Percentiles rank a stretch among this genome's conserved stretches.
These are phyloP conservation scores for Campylomormyrus numenius DNA, from an alignment of 2,113 vertebrate species.

Conservation along the genomic window DNA sequence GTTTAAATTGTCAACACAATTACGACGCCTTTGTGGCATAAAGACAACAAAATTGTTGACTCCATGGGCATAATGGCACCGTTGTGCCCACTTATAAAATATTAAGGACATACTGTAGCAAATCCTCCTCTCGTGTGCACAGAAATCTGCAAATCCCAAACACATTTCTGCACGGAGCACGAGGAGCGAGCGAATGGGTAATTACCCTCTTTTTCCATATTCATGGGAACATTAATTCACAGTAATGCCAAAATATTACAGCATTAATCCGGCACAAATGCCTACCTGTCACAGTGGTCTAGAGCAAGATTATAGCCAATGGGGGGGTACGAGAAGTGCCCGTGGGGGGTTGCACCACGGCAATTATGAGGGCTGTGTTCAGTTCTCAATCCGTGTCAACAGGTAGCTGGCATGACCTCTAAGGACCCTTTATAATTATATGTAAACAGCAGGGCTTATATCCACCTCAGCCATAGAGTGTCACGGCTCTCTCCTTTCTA, in stretches of 20 bases:
- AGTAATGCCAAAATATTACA: slow-evolving; percentile 66
- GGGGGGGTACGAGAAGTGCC: neutral
- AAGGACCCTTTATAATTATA: neutral
- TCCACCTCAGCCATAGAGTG: neutral
- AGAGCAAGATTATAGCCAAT: slow-evolving; percentile 32
- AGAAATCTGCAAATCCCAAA: slow-evolving; percentile 46
- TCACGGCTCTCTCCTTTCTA: neutral
- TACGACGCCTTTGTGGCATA: slow-evolving; percentile 45
- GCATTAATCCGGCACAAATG: slow-evolving; percentile 58
- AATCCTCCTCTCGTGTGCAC: slow-evolving; percentile 11
- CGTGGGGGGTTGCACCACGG: slow-evolving; percentile 2
- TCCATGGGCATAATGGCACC: slow-evolving; percentile 8
- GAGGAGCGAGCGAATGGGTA: slow-evolving; percentile 43
- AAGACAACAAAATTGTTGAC: slow-evolving; percentile 36
- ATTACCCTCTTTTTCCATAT: slow-evolving; percentile 57
- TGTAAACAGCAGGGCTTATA: slow-evolving; percentile 18
- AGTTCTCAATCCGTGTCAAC: slow-evolving; percentile 4
- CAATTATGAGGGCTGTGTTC: neutral
- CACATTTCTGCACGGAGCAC: slow-evolving; percentile 48
- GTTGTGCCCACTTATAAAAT: slow-evolving; percentile 39
- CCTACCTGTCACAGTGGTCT: slow-evolving; percentile 52
- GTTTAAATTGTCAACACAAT: slow-evolving; percentile 41
- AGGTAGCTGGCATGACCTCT: neutral
- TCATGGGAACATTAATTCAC: slow-evolving; percentile 60
- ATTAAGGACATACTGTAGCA: slow-evolving; percentile 27